These are phyloP conservation scores for Bucorvus abyssinicus DNA, from an alignment of 2,797 vertebrate species.

Conservation along the genomic window DNA sequence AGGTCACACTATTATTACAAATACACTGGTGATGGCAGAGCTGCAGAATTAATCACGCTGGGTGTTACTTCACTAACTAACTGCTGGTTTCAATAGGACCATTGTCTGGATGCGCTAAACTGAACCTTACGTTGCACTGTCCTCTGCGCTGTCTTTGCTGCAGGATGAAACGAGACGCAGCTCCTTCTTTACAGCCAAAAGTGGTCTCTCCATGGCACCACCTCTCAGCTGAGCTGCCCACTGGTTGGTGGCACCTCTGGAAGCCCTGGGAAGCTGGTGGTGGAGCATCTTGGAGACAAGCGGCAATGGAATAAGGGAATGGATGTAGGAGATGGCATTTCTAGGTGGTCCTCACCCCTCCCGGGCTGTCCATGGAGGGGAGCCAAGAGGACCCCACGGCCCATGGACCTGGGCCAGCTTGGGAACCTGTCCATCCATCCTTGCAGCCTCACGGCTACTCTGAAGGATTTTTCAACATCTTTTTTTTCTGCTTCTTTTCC, in stretches of 20 bases:
- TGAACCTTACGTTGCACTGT: background rate
- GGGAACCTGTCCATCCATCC: background rate
- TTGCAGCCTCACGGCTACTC: background rate
- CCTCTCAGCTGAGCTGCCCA: background rate
- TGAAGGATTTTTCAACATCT: background rate
- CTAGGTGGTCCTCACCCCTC: background rate
- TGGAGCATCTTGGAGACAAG: background rate
- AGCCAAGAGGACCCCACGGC: background rate
- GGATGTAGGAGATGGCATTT: background rate
- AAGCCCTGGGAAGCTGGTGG: background rate
- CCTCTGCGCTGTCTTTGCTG: background rate
- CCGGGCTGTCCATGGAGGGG: background rate
- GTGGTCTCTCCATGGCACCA: fast-evolving
- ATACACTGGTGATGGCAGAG: conserved; percentile 25
- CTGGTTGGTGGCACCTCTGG: background rate
- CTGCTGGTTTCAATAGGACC: conserved; percentile 3
- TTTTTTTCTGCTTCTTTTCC: background rate
- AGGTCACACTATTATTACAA: conserved; percentile 47
- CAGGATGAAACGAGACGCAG: background rate
- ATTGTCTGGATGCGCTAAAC: background rate
- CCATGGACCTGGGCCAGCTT: background rate
- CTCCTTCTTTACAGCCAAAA: background rate
- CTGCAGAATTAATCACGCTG: conserved; percentile 39
- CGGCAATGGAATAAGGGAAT: background rate
- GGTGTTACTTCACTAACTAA: conserved; percentile 51